Conservation (phyloP, 2,888 invertebrate genomes). For the Magallana nippona region DNA sequence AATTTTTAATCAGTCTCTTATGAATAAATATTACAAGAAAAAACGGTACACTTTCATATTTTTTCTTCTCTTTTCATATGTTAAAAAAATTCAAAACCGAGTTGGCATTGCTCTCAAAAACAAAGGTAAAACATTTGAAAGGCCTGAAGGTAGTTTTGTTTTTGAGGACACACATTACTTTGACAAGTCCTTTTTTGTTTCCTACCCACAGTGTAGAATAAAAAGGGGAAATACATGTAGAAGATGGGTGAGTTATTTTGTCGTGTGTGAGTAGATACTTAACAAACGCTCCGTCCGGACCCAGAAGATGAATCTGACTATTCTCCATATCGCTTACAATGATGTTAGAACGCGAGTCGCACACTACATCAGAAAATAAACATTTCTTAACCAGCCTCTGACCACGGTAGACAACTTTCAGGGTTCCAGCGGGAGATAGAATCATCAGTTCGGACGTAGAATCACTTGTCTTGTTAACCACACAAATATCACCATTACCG, state of each 20-base stretch:
- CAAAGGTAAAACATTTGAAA: too few species aligned
- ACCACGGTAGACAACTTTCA: not conserved
- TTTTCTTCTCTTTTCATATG: too few species aligned
- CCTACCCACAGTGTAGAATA: slow-evolving; percentile 6
- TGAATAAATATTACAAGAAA: too few species aligned
- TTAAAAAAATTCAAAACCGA: too few species aligned
- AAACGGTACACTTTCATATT: too few species aligned
- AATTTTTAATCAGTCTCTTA: too few species aligned
- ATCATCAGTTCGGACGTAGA: not conserved
- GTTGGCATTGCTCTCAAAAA: too few species aligned
- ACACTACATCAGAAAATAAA: not conserved
- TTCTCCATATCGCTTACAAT: not conserved
- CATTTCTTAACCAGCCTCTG: not conserved
- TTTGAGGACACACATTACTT: not conserved
- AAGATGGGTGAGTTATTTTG: not conserved
- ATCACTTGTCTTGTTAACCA: not conserved
- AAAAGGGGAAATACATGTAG: not conserved
- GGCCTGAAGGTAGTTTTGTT: not conserved
- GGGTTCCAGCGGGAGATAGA: not conserved
- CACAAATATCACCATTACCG: not conserved
- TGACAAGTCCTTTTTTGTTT: slow-evolving; percentile 9
- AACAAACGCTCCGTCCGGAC: not conserved
- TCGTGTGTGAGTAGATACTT: not conserved
- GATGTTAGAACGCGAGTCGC: slow-evolving; percentile 7
- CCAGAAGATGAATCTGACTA: not conserved